phyloP scores from a whole-genome alignment of 2,888 invertebrate genomes.

The Metalampra italica region DNA sequence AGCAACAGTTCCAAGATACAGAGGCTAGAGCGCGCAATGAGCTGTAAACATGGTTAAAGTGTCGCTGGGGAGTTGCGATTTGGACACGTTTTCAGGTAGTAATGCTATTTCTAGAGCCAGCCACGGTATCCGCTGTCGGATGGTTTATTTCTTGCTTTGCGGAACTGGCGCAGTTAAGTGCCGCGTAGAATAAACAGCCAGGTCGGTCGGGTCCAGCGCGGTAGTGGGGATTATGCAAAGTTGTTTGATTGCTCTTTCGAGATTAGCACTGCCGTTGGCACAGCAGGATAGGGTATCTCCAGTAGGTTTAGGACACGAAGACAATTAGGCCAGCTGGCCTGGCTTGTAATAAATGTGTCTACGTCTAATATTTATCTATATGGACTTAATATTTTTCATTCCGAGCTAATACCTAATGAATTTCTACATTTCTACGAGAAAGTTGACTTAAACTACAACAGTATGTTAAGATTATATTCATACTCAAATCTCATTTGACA shows the following conservation, averaged over 20 bases:
- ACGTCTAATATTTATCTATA: no score
- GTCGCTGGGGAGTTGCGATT: conserved; percentile 16
- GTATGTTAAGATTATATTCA: no score
- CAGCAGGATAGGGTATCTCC: neutral
- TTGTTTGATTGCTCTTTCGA: conserved; percentile 5
- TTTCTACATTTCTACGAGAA: no score
- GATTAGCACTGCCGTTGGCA: neutral
- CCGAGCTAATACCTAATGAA: no score
- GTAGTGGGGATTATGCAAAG: conserved; percentile 6
- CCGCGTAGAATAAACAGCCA: neutral
- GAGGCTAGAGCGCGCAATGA: conserved; percentile 20
- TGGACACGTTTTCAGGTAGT: conserved; percentile 27
- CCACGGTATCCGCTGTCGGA: conserved; percentile 12
- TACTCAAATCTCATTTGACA: no score
- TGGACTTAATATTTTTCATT: no score
- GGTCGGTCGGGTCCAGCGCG: neutral
- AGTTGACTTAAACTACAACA: no score
- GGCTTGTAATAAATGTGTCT: no score
- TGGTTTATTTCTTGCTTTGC: conserved; percentile 7
- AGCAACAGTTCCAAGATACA: conserved; percentile 13
- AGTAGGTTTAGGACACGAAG: no score
- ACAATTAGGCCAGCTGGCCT: no score
- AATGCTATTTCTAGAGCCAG: conserved; percentile 21
- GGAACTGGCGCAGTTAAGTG: neutral
- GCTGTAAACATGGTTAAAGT: conserved; percentile 21